phyloP scores from a whole-genome alignment of 2,113 vertebrate genomes.

The Phalacrocorax carbo region DNA sequence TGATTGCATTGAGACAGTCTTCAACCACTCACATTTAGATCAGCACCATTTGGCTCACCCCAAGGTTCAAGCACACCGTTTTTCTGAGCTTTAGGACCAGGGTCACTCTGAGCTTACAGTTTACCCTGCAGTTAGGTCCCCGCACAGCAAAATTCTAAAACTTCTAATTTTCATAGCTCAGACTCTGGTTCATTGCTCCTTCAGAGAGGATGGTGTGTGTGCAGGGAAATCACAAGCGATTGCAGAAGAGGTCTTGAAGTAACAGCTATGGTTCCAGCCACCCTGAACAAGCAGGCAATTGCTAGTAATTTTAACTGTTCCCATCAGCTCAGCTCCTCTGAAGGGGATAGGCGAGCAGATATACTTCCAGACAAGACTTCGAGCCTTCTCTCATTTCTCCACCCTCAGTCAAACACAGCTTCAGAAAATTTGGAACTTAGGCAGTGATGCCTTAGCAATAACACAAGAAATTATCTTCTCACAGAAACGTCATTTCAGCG shows the following conservation, averaged over 20 bases:
- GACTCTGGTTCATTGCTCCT: not conserved
- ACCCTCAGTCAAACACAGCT: not conserved
- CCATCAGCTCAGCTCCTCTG: not conserved
- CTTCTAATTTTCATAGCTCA: not conserved
- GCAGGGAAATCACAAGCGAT: not conserved
- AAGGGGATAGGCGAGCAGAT: not conserved
- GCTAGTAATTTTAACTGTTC: not conserved
- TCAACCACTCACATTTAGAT: not conserved
- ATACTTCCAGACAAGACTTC: not conserved
- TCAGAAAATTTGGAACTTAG: not conserved
- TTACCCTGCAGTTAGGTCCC: not conserved
- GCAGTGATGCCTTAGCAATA: not conserved
- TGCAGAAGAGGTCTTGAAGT: not conserved
- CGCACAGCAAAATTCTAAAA: not conserved
- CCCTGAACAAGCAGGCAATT: not conserved
- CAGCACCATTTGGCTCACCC: not conserved
- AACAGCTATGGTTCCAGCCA: not conserved
- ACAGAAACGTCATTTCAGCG: not conserved
- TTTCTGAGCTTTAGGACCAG: not conserved
- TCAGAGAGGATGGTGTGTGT: accelerated
- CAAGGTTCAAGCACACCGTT: accelerated
- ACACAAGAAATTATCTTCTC: not conserved
- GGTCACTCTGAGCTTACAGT: not conserved
- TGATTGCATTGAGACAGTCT: not conserved
- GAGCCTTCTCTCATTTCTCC: not conserved